A percentile compares a stretch with the other conserved stretches of the same genome.
Evolutionary conservation across 2,113 vertebrate species (phyloP).

Genomic region (Myotis yumanensis): DNA sequence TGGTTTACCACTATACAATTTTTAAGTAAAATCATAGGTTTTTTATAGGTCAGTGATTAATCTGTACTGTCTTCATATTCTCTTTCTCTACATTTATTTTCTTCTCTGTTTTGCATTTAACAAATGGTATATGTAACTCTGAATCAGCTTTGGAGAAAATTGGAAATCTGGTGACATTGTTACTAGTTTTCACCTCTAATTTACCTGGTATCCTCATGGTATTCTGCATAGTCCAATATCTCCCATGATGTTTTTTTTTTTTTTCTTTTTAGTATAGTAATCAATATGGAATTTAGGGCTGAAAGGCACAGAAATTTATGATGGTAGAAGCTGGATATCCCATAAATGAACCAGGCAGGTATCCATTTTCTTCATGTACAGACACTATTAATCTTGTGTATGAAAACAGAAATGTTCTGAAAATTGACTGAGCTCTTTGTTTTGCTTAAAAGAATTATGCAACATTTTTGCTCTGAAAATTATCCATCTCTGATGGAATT

Average conservation of each 20-base stretch:
- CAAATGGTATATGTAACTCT: neutral
- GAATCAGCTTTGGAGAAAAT: neutral
- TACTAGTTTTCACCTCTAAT: neutral
- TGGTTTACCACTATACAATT: neutral
- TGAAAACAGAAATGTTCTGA: constrained; percentile 15
- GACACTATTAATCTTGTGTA: neutral
- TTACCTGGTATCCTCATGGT: neutral
- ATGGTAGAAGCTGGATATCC: neutral
- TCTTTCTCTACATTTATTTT: neutral
- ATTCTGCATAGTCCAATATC: neutral
- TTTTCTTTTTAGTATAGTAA: neutral
- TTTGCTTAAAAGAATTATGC: neutral
- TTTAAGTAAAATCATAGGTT: constrained; percentile 1
- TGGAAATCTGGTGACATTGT: neutral
- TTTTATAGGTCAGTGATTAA: neutral
- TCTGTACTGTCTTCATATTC: neutral
- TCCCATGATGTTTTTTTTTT: neutral
- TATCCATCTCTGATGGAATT: neutral
- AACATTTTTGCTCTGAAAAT: neutral
- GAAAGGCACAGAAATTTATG: neutral
- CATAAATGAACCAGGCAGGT: neutral
- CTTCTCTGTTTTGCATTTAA: neutral
- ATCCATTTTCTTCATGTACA: neutral
- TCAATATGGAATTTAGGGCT: neutral
- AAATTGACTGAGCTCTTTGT: neutral